These are phyloP conservation scores for Rallus crepitans DNA, from an alignment of 2,797 vertebrate species.

Conservation along the genomic window DNA sequence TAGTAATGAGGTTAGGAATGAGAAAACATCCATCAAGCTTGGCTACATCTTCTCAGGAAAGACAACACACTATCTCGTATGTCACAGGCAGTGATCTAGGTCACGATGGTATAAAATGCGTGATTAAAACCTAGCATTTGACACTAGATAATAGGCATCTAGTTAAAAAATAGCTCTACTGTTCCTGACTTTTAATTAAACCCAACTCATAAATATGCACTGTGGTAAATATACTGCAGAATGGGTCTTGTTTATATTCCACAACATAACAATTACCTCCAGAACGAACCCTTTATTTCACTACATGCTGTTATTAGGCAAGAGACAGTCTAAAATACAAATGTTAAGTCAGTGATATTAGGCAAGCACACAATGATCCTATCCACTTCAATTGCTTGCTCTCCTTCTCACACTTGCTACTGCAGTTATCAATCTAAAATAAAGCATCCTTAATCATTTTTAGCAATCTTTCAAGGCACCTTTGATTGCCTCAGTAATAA, in stretches of 20 bases:
- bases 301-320: conserved; percentile 75
- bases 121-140: conserved; percentile 86
- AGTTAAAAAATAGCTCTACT: conserved; percentile 82
- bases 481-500: conserved; percentile 62
- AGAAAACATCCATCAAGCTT: conserved; percentile 87
- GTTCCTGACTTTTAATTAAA: conserved; percentile 84
- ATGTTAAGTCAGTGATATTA: conserved; percentile 66
- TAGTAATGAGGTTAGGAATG: conserved; percentile 89
- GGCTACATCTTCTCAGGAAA: conserved; percentile 82
- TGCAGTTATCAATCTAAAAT: conserved; percentile 68
- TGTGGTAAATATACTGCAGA: conserved; percentile 79
- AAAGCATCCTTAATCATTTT: conserved; percentile 71
- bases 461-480: conserved; percentile 47
- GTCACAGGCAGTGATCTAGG: conserved; percentile 85
- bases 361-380: background rate
- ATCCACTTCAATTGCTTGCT: background rate
- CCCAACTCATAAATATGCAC: conserved; percentile 81
- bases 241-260: conserved; percentile 79
- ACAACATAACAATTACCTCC: conserved; percentile 81
- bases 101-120: conserved; percentile 82
- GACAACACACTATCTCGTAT: conserved; percentile 84
- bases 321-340: conserved; percentile 74
- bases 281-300: conserved; percentile 80
- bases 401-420: conserved; percentile 5
- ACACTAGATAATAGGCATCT: conserved; percentile 83